Conservation (phyloP, 2,113 vertebrate genomes). For the Cathartes aura region DNA sequence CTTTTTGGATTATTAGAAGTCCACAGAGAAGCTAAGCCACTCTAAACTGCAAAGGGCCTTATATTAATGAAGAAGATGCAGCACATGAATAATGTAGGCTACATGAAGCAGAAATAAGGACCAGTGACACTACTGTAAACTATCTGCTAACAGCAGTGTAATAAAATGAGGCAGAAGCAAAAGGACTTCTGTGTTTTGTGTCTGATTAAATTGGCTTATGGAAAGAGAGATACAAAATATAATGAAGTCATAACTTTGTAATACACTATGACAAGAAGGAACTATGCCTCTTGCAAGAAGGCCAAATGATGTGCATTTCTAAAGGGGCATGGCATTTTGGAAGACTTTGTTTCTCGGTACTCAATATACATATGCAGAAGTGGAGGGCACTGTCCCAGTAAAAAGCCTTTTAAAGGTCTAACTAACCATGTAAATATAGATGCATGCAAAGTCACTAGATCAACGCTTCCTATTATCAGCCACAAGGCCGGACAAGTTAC, state of each 20-base stretch:
- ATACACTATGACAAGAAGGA: not conserved
- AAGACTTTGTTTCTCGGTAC: not conserved
- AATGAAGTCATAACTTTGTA: not conserved
- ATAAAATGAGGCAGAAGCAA: slow-evolving; percentile 45
- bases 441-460: not conserved
- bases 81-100: slow-evolving; percentile 25
- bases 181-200: not conserved
- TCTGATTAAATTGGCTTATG: slow-evolving; percentile 12
- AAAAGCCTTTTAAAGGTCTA: not conserved
- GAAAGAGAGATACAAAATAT: not conserved
- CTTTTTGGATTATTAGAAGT: not conserved
- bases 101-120: not conserved
- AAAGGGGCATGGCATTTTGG: not conserved
- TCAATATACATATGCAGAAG: not conserved
- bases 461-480: not conserved
- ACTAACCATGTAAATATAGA: not conserved
- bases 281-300: not conserved
- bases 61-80: not conserved
- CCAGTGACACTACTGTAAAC: slow-evolving; percentile 23
- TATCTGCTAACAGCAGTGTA: slow-evolving; percentile 5
- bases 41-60: slow-evolving; percentile 36
- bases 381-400: not conserved
- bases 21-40: not conserved
- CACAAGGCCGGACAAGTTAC: not conserved
- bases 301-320: not conserved